phyloP scores from a whole-genome alignment of 1,140 invertebrate species.

The Lepidotrigona ventralis region DNA sequence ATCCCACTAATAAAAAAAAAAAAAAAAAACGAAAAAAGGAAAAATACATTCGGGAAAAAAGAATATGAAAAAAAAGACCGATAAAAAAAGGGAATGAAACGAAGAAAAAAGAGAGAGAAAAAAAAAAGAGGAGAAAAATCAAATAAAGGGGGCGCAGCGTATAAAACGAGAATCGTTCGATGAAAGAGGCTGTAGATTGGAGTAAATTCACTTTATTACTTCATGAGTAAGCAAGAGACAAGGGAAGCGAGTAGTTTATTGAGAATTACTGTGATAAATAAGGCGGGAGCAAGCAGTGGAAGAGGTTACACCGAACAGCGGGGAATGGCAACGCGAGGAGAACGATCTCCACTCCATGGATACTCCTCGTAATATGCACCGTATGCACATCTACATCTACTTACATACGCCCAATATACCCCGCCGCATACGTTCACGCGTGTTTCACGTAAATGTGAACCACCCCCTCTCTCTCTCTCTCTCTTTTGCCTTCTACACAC shows the following conservation, averaged over 20 bases:
- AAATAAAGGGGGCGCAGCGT: constrained; percentile 3
- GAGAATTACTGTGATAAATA: constrained; percentile 77
- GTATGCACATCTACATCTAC: constrained; percentile 25
- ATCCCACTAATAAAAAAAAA: neutral
- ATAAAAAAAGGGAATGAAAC: neutral
- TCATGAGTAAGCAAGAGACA: constrained; percentile 64
- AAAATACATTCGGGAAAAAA: neutral
- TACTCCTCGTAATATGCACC: constrained; percentile 36
- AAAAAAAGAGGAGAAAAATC: neutral
- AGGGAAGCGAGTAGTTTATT: constrained; percentile 74
- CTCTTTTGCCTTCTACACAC: neutral
- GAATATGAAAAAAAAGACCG: too few relatives aligned
- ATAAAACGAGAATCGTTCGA: constrained; percentile 18
- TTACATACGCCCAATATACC: neutral
- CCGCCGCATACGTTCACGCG: neutral
- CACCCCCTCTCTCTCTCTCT: neutral
- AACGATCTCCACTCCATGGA: constrained; percentile 38
- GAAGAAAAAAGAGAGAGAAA: neutral
- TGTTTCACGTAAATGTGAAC: constrained; percentile 4
- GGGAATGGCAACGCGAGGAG: constrained; percentile 39
- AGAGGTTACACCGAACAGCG: constrained; percentile 34
- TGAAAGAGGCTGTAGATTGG: constrained; percentile 62
- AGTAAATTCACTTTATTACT: constrained; percentile 73
- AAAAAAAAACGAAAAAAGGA: neutral
- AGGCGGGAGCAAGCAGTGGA: constrained; percentile 58